Evolutionary conservation across 2,888 invertebrate species (phyloP).

Genomic region (Luperina nickerlii): DNA sequence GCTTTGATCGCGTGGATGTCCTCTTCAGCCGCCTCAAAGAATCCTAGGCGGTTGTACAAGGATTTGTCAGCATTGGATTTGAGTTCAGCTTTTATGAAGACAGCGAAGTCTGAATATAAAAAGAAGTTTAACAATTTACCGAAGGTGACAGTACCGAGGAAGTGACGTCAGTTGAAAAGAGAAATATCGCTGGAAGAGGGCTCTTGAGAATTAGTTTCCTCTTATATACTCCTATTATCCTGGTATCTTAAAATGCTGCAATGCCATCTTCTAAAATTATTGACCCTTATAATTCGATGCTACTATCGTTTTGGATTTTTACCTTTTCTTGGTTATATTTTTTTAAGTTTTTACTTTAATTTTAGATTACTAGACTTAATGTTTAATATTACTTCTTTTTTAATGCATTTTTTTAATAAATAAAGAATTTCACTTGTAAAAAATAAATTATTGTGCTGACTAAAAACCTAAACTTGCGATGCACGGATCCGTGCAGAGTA

Average conservation of each 20-base stretch:
- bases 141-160: not conserved
- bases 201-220: not conserved
- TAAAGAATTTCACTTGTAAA: not conserved
- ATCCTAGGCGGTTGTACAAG: slow-evolving; percentile 71
- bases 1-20: slow-evolving; percentile 83
- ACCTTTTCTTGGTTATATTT: not conserved
- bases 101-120: slow-evolving; percentile 64
- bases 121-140: slow-evolving; percentile 65
- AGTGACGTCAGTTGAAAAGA: not conserved
- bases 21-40: slow-evolving; percentile 60
- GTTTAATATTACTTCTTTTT: not conserved
- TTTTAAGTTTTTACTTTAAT: not conserved
- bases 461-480: not conserved
- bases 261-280: not conserved
- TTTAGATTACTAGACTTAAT: not conserved
- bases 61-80: slow-evolving; percentile 75
- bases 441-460: not conserved
- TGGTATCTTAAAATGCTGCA: not conserved
- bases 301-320: too few species aligned
- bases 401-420: not conserved
- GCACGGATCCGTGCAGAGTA: not conserved
- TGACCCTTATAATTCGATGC: not conserved
- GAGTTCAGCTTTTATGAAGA: slow-evolving; percentile 19
- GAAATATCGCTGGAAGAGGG: not conserved
- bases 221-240: not conserved